Evolutionary conservation across 2,888 invertebrate species (phyloP).

Genomic region (Drosophila quinaria): DNA sequence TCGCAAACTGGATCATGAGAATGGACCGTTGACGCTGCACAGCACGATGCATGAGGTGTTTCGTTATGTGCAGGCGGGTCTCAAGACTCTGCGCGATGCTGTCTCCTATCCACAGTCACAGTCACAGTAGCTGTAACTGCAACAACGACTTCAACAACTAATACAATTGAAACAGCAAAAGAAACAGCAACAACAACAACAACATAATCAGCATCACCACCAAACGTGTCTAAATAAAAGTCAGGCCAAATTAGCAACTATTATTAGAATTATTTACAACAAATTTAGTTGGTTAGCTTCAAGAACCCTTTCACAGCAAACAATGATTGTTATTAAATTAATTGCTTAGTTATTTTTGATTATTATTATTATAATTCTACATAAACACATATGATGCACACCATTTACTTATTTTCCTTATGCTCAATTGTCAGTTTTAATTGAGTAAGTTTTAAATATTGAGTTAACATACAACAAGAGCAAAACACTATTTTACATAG

Average conservation of each 20-base stretch:
- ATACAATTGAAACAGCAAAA: slow-evolving; percentile 28
- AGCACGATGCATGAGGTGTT: slow-evolving; percentile 95
- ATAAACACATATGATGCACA: slow-evolving; percentile 63
- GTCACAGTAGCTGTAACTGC: slow-evolving; percentile 61
- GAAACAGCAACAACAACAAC: slow-evolving; percentile 22
- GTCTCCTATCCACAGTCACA: slow-evolving; percentile 77
- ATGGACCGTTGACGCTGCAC: slow-evolving; percentile 94
- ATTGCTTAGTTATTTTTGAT: slow-evolving; percentile 43
- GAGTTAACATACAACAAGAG: slow-evolving; percentile 35
- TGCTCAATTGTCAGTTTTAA: slow-evolving; percentile 67
- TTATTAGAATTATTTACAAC: slow-evolving; percentile 42
- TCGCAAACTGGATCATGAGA: slow-evolving; percentile 93
- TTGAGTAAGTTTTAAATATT: slow-evolving; percentile 52
- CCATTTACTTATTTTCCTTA: slow-evolving; percentile 76
- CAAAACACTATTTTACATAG: slow-evolving; percentile 42
- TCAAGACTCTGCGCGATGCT: slow-evolving; percentile 84
- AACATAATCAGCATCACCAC: slow-evolving; percentile 58
- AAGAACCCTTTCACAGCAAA: slow-evolving; percentile 60
- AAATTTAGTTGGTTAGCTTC: slow-evolving; percentile 58
- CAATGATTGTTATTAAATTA: slow-evolving; percentile 57
- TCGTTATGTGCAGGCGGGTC: slow-evolving; percentile 89
- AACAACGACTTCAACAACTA: slow-evolving; percentile 31
- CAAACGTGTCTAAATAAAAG: slow-evolving; percentile 81
- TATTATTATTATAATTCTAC: too few species aligned
- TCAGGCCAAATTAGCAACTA: slow-evolving; percentile 81